Base-by-base conservation (phyloP, 2,797 vertebrate genomes). In the Clarias fuscus region DNA sequence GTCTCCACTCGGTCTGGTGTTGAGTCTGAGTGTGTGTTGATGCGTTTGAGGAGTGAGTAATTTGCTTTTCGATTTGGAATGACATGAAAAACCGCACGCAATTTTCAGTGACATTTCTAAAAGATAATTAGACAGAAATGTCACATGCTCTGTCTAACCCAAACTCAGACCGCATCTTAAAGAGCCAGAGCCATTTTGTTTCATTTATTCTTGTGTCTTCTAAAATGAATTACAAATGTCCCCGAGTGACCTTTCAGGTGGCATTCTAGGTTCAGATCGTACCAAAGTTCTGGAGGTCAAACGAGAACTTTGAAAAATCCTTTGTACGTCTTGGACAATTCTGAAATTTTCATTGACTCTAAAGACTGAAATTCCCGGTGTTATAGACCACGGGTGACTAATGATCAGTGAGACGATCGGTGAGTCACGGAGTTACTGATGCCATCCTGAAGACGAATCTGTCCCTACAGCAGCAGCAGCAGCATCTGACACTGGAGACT, bases 201-300 rank as follows among this genome's bases (percentile, higher is more conserved):
- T 87, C 11, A 30, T 87, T 89, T 88, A 84, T 84, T 89, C 67
- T 64, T 2, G 72, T 90, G 56, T 85, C 84, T 83, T 88, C 89
- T 87, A 87, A 90, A 85, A 61, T 67, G 83, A 88, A 84, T 89
- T 86, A 91, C 88, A 89, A 90, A 90, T 88, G 88, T 89, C 90
- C 89, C 56, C 5, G 77, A 18, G 43, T 88, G 89, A 88, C 89
- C 90, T 92, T 92, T 91, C 73, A 62, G 87, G 70, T 85, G 87
- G 70, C 71, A 82, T 91, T 90, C 70, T 65, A n/a, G 30, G 86
- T 86, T 90, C 85, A 84, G 88, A 88, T 85, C 71, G 78, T 84
- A 84, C 83, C 84, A 86, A 86, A 83, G 89, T 43, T 83, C 84
- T 43, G 78, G 65, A 75, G 81, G 83, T 30, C 22, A 30, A 48